Evolutionary conservation across 2,888 invertebrate genomes (phyloP).

Genomic region (Callyntrura guangdongensis): DNA sequence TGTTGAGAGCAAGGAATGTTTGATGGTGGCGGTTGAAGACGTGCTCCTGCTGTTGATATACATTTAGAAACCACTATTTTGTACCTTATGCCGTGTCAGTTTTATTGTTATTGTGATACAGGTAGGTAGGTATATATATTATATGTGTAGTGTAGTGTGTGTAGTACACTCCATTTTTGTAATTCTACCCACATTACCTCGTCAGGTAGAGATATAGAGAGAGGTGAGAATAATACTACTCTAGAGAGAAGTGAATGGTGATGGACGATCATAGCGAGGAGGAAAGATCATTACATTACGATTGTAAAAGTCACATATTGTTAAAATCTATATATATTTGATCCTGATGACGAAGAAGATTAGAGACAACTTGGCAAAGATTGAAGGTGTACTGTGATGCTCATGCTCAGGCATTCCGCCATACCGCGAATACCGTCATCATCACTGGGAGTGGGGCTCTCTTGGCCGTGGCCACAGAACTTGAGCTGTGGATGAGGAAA

Average conservation of each 20-base stretch:
- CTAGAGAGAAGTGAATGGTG: background rate
- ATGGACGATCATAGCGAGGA: slow-evolving; percentile 38
- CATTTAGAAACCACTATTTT: slow-evolving; percentile 13
- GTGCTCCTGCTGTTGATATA: background rate
- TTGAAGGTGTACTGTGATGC: slow-evolving; percentile 25
- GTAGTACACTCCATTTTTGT: background rate
- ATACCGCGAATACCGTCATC: background rate
- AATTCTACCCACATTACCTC: slow-evolving; percentile 23
- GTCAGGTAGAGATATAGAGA: background rate
- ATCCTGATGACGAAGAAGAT: slow-evolving; percentile 32
- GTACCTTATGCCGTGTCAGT: slow-evolving; percentile 34
- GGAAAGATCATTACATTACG: slow-evolving; percentile 46
- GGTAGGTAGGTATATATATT: too few species aligned
- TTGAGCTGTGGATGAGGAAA: background rate
- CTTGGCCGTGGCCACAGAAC: background rate
- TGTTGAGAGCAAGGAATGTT: background rate
- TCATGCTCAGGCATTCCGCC: background rate
- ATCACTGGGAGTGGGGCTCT: background rate
- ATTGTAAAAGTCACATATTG: slow-evolving; percentile 63
- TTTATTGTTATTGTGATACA: background rate
- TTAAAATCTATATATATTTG: background rate
- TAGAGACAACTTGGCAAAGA: slow-evolving; percentile 40
- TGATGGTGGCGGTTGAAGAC: background rate
- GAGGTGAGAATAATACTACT: background rate
- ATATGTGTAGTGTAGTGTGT: background rate